phyloP scores from a whole-genome alignment of 2,888 invertebrate genomes.

The Liodrosophila aerea region DNA sequence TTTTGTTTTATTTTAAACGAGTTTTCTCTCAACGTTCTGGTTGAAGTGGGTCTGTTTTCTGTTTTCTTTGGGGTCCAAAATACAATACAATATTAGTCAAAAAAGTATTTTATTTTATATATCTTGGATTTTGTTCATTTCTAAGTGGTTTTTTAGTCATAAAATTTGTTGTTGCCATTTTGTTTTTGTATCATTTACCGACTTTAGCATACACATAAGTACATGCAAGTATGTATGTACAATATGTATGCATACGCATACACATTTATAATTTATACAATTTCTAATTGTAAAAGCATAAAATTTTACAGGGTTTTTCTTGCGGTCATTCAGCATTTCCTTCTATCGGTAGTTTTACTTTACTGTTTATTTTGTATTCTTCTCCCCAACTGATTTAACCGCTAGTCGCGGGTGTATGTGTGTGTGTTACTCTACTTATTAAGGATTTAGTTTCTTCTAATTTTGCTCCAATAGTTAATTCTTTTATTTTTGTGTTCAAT shows the following conservation, averaged over 20 bases:
- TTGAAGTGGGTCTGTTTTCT: slow-evolving; percentile 53
- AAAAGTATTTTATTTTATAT: slow-evolving; percentile 50
- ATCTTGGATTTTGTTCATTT: slow-evolving; percentile 40
- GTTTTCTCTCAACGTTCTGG: slow-evolving; percentile 57
- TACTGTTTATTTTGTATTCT: slow-evolving; percentile 32
- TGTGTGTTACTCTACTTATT: slow-evolving; percentile 61
- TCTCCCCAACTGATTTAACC: slow-evolving; percentile 31
- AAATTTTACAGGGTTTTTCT: slow-evolving; percentile 56
- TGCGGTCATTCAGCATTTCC: slow-evolving; percentile 20
- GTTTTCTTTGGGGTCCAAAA: slow-evolving; percentile 73
- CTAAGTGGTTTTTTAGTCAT: slow-evolving; percentile 54
- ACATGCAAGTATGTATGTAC: slow-evolving; percentile 20
- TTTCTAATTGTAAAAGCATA: slow-evolving; percentile 71
- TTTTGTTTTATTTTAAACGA: slow-evolving; percentile 60
- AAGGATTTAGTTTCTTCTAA: slow-evolving; percentile 31
- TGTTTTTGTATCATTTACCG: slow-evolving; percentile 32
- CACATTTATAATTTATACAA: slow-evolving; percentile 62
- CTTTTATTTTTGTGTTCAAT: slow-evolving; percentile 38
- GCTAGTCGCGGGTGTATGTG: slow-evolving; percentile 33
- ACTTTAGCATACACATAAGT: slow-evolving; percentile 32
- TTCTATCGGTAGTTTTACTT: slow-evolving; percentile 15
- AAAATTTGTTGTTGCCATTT: slow-evolving; percentile 60
- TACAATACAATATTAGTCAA: slow-evolving; percentile 70
- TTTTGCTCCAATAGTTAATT: slow-evolving; percentile 66
- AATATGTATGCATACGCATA: slow-evolving; percentile 9